phyloP scores from a whole-genome alignment of 2,888 invertebrate species.

The Stictocephala bisonia region DNA sequence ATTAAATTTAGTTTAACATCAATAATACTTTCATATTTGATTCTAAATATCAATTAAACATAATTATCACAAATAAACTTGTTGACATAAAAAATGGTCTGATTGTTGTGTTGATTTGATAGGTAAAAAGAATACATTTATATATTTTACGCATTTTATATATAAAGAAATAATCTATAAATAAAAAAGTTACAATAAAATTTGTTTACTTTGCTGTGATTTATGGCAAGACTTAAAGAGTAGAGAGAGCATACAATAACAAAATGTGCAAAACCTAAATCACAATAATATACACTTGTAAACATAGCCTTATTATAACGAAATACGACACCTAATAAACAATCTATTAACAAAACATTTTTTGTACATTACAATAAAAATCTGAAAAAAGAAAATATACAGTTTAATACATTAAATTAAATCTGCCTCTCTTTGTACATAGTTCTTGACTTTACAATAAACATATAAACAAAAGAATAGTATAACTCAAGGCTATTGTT shows the following conservation, averaged over 20 bases:
- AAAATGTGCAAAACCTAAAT: not conserved
- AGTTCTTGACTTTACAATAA: too few relatives aligned
- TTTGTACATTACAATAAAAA: constrained; percentile 8
- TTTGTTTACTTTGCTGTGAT: too few relatives aligned
- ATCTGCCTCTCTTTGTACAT: too few relatives aligned
- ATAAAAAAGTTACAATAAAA: too few relatives aligned
- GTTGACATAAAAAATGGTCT: not conserved
- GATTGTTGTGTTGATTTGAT: too few relatives aligned
- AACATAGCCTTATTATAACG: not conserved
- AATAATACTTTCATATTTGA: constrained; percentile 4
- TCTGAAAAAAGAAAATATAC: constrained; percentile 1
- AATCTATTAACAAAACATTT: constrained; percentile 1
- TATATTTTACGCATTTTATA: too few relatives aligned
- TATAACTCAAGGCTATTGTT: too few relatives aligned
- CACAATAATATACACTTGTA: not conserved
- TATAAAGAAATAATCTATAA: too few relatives aligned
- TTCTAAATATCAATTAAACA: not conserved
- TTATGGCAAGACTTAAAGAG: constrained; percentile 9
- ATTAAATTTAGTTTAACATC: not conserved
- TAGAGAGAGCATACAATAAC: not conserved
- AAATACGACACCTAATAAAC: constrained; percentile 10
- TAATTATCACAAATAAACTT: constrained; percentile 21
- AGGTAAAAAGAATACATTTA: too few relatives aligned
- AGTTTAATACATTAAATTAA: too few relatives aligned
- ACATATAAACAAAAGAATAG: too few relatives aligned